Evolutionary conservation across 2,113 vertebrate genomes (phyloP).

Genomic region (Ammospiza caudacuta): DNA sequence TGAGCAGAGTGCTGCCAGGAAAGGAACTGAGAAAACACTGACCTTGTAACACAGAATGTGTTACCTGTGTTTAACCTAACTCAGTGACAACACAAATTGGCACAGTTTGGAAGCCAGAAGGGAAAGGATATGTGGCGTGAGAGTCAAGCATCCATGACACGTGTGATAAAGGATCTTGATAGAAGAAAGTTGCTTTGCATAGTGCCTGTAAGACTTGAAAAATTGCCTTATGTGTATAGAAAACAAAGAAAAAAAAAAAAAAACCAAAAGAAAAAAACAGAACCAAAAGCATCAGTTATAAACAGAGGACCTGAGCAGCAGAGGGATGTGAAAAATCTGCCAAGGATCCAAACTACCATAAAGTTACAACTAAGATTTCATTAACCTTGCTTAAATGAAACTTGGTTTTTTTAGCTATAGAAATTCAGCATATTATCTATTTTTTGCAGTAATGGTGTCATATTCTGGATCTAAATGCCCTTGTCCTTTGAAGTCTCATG

Average conservation of each 20-base stretch:
- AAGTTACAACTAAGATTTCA: background rate
- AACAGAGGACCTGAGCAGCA: background rate
- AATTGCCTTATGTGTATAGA: background rate
- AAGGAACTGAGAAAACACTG: background rate
- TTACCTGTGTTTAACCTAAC: background rate
- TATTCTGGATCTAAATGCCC: background rate
- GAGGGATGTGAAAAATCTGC: background rate
- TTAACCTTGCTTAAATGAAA: background rate
- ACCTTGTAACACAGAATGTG: background rate
- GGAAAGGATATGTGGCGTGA: background rate
- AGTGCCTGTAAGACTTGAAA: background rate
- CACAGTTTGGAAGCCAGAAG: background rate
- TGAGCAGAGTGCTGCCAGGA: background rate
- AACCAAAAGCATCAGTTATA: background rate
- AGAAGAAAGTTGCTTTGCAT: background rate
- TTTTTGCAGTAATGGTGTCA: background rate
- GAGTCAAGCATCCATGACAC: background rate
- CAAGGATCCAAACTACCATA: background rate
- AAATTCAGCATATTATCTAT: background rate
- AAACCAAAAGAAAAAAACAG: background rate
- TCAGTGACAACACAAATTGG: background rate
- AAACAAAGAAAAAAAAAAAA: background rate
- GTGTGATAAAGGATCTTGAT: background rate
- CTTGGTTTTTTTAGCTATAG: background rate
- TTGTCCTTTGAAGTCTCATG: background rate